These are phyloP conservation scores for Cyprinodon tularosa DNA, from an alignment of 2,113 vertebrate genomes.

Conservation along the genomic window DNA sequence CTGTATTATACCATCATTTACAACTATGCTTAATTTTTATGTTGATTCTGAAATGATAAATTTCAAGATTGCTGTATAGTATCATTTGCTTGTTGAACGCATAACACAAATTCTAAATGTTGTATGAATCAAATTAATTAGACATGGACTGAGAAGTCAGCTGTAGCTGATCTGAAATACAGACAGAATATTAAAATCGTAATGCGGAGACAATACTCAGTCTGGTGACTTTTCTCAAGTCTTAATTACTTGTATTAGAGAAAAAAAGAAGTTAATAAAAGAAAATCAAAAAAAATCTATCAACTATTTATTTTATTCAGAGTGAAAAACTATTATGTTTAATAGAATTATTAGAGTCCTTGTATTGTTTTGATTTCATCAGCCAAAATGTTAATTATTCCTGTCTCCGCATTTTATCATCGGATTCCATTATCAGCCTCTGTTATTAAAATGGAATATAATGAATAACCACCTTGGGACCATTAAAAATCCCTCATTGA, in stretches of 20 bases:
- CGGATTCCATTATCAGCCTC: slow-evolving; percentile 6
- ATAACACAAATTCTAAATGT: not conserved
- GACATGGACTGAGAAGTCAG: not conserved
- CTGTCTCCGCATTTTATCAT: not conserved
- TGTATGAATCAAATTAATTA: not conserved
- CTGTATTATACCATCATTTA: not conserved
- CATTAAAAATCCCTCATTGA: not conserved
- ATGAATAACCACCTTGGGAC: not conserved
- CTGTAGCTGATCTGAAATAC: not conserved
- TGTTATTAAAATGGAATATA: not conserved
- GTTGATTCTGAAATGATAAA: not conserved
- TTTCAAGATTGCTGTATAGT: not conserved
- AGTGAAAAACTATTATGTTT: not conserved
- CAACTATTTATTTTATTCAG: not conserved
- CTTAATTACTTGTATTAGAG: not conserved
- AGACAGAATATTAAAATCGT: not conserved
- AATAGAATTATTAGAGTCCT: not conserved
- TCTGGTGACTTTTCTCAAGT: not conserved
- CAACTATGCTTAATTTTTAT: slow-evolving; percentile 3
- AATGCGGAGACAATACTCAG: not conserved
- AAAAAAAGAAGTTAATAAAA: not conserved
- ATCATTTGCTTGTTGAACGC: not conserved
- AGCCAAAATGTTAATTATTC: not conserved
- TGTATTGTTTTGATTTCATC: not conserved
- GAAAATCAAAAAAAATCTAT: not conserved